A percentile compares a stretch with the other conserved stretches of the same genome.
These are phyloP conservation scores for Phenganax subtilis DNA, from an alignment of 92 coral and sea anemone species.

Conservation along the genomic window DNA sequence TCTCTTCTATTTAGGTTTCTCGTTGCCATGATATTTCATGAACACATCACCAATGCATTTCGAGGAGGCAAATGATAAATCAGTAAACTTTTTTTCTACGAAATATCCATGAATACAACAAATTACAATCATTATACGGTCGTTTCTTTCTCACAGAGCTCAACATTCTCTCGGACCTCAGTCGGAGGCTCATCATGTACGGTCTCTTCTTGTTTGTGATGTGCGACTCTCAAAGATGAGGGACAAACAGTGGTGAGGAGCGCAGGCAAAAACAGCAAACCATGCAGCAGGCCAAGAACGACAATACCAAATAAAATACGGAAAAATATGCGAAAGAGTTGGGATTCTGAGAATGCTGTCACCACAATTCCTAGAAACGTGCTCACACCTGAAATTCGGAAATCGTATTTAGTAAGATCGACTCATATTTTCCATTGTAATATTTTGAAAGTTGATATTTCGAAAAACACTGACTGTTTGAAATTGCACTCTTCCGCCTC, in stretches of 20 bases:
- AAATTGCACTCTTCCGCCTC: too few relatives aligned
- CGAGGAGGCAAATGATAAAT: too few relatives aligned
- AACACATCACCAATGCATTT: too few relatives aligned
- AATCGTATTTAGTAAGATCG: not conserved
- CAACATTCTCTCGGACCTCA: not conserved
- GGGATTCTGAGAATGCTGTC: conserved; percentile 60
- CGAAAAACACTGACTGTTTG: not conserved
- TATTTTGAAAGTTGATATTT: not conserved
- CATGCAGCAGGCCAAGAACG: conserved; percentile 66
- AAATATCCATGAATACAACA: not conserved
- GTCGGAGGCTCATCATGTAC: not conserved
- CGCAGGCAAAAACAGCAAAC: conserved; percentile 67
- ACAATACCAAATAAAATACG: conserved; percentile 75
- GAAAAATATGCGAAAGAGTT: conserved; percentile 76
- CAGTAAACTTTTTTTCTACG: too few relatives aligned
- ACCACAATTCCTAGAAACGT: conserved; percentile 65
- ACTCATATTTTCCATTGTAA: not conserved
- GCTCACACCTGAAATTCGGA: conserved; percentile 52
- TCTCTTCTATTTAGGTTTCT: too few relatives aligned
- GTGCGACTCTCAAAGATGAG: conserved; percentile 22
- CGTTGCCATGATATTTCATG: too few relatives aligned
- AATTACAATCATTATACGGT: not conserved
- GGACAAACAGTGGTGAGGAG: conserved; percentile 51
- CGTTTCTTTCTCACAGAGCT: conserved; percentile 18
- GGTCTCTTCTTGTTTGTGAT: conserved; percentile 2